Percentiles rank a stretch among this genome's conserved stretches.
Evolutionary conservation across 2,113 vertebrate genomes (phyloP).

Genomic region (Phrynosoma blainvillii): DNA sequence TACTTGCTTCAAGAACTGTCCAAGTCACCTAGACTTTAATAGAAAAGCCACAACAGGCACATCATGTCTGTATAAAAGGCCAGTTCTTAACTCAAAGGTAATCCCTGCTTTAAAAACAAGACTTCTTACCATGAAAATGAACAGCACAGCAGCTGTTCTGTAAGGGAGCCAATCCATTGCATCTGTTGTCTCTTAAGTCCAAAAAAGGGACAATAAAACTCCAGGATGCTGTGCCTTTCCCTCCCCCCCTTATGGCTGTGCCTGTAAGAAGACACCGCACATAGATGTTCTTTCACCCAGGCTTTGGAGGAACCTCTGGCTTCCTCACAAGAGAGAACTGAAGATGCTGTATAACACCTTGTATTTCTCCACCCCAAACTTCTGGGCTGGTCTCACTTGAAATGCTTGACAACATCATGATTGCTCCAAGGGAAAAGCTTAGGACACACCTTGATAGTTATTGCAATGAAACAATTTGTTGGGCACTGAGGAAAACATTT

Average conservation of each 20-base stretch:
- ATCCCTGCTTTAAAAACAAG: constrained; percentile 36
- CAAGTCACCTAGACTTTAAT: constrained; percentile 8
- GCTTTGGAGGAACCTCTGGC: constrained; percentile 69
- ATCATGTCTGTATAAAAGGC: not conserved
- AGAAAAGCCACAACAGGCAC: not conserved
- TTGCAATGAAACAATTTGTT: constrained; percentile 83
- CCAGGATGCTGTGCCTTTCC: constrained; percentile 50
- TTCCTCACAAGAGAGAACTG: constrained; percentile 70
- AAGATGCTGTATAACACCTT: constrained; percentile 80
- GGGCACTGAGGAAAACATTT: constrained; percentile 71
- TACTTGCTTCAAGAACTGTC: constrained; percentile 14
- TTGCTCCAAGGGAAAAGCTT: constrained; percentile 76
- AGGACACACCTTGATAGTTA: constrained; percentile 85
- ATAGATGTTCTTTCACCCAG: constrained; percentile 68
- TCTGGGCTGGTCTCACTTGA: constrained; percentile 76
- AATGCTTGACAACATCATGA: constrained; percentile 81
- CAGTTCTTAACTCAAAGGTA: not conserved
- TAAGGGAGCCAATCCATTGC: constrained; percentile 80
- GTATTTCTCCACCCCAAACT: constrained; percentile 81
- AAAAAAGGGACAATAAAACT: constrained; percentile 57
- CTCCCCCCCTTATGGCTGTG: constrained; percentile 43
- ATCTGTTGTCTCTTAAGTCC: constrained; percentile 61
- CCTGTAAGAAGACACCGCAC: constrained; percentile 56
- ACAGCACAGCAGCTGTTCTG: constrained; percentile 70
- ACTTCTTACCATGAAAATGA: constrained; percentile 78